Evolutionary conservation across 2,888 invertebrate genomes (phyloP).

Genomic region (Carterocephalus palaemon): DNA sequence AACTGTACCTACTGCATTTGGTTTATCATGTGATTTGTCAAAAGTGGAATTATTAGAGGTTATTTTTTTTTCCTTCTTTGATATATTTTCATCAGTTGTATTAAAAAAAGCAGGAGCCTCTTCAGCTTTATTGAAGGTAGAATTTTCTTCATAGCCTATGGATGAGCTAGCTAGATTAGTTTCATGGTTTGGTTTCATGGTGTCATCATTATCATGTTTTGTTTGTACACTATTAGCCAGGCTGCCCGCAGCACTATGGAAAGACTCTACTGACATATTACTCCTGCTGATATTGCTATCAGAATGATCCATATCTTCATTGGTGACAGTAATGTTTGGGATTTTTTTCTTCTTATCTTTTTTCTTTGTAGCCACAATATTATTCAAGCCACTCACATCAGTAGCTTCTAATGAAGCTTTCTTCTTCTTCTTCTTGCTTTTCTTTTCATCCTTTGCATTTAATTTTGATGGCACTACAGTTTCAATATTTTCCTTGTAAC

Average conservation of each 20-base stretch:
- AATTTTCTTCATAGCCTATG: no score
- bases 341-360: slow-evolving; percentile 50
- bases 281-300: slow-evolving; percentile 32
- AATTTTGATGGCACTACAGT: slow-evolving; percentile 28
- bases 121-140: no score
- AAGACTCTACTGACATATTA: slow-evolving; percentile 54
- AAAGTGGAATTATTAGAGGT: slow-evolving; percentile 31
- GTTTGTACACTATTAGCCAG: slow-evolving; percentile 30
- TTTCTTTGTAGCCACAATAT: slow-evolving; percentile 32
- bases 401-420: slow-evolving; percentile 15
- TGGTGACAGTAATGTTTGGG: no score
- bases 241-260: slow-evolving; percentile 65
- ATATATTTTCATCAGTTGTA: slow-evolving; percentile 29
- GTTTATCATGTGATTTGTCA: slow-evolving; percentile 28
- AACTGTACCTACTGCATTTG: neutral
- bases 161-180: neutral
- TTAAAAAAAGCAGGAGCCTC: slow-evolving; percentile 19
- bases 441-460: slow-evolving; percentile 18
- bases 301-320: no score
- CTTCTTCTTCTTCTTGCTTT: slow-evolving; percentile 31
- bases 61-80: slow-evolving; percentile 10
- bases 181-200: neutral
- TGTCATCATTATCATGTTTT: neutral
- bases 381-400: neutral
- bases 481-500: slow-evolving; percentile 24